These are phyloP conservation scores for human (Homo sapiens) DNA, from an alignment of 2,113 vertebrate genomes.

Conservation along the genomic window GRCh38 chr2:174345501-174346000, in stretches of 20 bases:
- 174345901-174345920: slow-evolving; percentile 22
- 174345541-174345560: not conserved
- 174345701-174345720: not conserved
- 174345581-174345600: slow-evolving; percentile 36
- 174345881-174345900: not conserved
- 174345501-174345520: not conserved
- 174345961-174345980: slow-evolving; percentile 37
- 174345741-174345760: slow-evolving; percentile 12
- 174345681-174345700: not conserved
- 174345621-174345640: slow-evolving; percentile 3
- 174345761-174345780: not conserved
- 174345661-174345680: not conserved
- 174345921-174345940: slow-evolving; percentile 15
- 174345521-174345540: not conserved
- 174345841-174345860: slow-evolving; percentile 7
- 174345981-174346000: not conserved
- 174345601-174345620: not conserved
- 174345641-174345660: not conserved
- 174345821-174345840: not conserved
- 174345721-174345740: not conserved
- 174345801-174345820: slow-evolving; percentile 17
- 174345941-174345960: not conserved
- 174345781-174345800: not conserved
- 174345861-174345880: not conserved
- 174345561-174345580: not conserved